Evolutionary conservation across 2,888 invertebrate species (phyloP).

Genomic region (Sylvicola fuscatus): DNA sequence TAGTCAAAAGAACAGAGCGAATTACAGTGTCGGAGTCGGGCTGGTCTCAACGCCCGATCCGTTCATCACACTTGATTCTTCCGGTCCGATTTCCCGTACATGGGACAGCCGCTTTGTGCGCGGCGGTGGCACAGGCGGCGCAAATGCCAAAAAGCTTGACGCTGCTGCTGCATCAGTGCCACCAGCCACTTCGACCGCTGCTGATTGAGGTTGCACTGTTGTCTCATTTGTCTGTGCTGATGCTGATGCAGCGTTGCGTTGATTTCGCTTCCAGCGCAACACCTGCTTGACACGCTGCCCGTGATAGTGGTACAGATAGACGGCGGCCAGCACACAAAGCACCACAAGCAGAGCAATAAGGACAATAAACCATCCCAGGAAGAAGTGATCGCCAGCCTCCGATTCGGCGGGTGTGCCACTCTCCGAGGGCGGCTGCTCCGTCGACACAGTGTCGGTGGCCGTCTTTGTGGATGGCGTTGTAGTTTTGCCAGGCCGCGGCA

Average conservation of each 20-base stretch:
- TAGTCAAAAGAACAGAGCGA: no score
- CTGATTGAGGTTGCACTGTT: constrained; percentile 6
- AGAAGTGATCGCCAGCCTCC: constrained; percentile 12
- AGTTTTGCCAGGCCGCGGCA: constrained; percentile 5
- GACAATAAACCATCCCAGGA: constrained; percentile 38
- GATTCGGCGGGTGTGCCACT: constrained; percentile 7
- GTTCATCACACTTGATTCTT: background rate
- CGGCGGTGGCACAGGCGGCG: constrained; percentile 15
- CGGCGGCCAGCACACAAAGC: constrained; percentile 38
- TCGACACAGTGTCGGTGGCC: constrained; percentile 13
- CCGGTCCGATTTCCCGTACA: background rate
- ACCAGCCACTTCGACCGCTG: constrained; percentile 3
- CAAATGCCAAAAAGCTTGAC: background rate
- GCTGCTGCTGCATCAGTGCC: background rate
- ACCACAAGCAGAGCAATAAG: constrained; percentile 43
- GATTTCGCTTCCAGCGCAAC: constrained; percentile 28
- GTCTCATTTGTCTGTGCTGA: constrained; percentile 5
- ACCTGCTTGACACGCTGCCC: constrained; percentile 43
- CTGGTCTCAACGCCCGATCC: no score
- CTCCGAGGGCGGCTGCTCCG: constrained; percentile 2
- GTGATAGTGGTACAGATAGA: constrained; percentile 59
- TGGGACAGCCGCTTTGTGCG: constrained; percentile 17
- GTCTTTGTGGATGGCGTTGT: constrained; percentile 11
- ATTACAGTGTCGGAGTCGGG: no score
- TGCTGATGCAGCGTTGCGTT: constrained; percentile 3